Conservation (phyloP, 35 echinoderm and acorn worm genomes). For the Anneissia japonica region DNA sequence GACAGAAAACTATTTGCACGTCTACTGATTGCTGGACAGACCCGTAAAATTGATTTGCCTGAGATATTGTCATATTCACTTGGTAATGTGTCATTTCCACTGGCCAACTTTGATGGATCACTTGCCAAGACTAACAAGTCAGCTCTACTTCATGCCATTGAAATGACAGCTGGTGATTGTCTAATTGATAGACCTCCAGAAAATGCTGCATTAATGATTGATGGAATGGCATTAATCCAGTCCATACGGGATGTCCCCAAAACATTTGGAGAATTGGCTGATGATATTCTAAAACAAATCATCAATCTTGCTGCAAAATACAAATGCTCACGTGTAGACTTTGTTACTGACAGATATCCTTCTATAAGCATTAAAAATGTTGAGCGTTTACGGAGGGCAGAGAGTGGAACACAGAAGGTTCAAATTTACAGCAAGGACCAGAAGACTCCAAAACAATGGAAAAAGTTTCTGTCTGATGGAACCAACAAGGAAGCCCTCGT, state of each 20-base stretch:
- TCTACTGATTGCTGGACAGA: neutral
- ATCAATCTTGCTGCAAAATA: neutral
- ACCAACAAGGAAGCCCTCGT: slow-evolving; percentile 35
- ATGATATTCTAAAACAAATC: slow-evolving; percentile 19
- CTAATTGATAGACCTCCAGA: neutral
- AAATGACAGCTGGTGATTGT: neutral
- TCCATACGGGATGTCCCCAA: neutral
- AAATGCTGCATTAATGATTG: neutral
- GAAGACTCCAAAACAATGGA: slow-evolving; percentile 56
- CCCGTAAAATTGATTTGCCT: neutral
- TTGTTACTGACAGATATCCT: slow-evolving; percentile 64
- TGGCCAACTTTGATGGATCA: neutral
- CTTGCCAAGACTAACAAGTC: neutral
- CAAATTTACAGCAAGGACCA: slow-evolving; percentile 25
- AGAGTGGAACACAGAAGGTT: slow-evolving; percentile 16
- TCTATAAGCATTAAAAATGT: slow-evolving; percentile 49
- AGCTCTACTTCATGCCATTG: neutral
- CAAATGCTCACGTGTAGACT: slow-evolving; percentile 20
- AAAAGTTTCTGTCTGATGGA: slow-evolving; percentile 33
- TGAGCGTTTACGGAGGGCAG: slow-evolving; percentile 33
- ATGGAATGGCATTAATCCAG: neutral
- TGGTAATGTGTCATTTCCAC: neutral
- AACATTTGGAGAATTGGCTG: slow-evolving; percentile 31
- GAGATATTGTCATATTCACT: neutral
- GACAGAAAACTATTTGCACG: neutral